Evolutionary conservation across 2,888 invertebrate genomes (phyloP), one percentile per base, ranked within the genome.

Genomic region (Gari tellinella): DNA sequence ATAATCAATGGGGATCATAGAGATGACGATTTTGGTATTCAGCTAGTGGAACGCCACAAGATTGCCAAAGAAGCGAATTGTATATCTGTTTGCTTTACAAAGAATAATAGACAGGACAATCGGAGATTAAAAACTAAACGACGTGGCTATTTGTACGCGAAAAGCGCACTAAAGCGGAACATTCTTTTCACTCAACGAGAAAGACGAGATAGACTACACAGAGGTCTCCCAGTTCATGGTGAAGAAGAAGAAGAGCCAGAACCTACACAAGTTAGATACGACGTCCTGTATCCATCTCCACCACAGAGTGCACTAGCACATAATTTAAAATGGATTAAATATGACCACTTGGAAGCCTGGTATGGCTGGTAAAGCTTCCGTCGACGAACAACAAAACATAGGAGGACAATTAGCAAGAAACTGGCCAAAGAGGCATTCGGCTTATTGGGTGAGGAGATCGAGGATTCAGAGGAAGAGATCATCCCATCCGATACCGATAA

Each of bases 221-320:
- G 58, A 64, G 26, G 17, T 21, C 23, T 5, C 40, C 12, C 37
- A 37, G 7, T 31, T 31, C 4, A 31, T 31, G 31, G 4, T 4
- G 5, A 31, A 31, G 31, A 31, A 10, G 4, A 10, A 10, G 31
- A 31, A 31, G n/a, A n/a, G n/a, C 31, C 4, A 31, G 48, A 56
- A 31, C 21, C 48, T 0, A 64, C 67, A 10, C 74, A 75, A 37
- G 37, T 85, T 4, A 48, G 68, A 21, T 82, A 80, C 21, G 80
- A 85, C 25, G 77, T 84, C 4, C 43, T 68, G 17, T 75, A 77
- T 38, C 83, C 83, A 25, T 64, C 73, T 49, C 80, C 84, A 10
- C 62, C 43, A 1, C 68, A 74, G 25, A 82, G 78, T 41, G 84
- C 80, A 5, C 46, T 84, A 5, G 68, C 80, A 0, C 83, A 83